Evolutionary conservation across 64 coral and sea anemone genomes (phyloP), one percentile per base, ranked within the genome.

Genomic region (Pocillopora verrucosa): DNA sequence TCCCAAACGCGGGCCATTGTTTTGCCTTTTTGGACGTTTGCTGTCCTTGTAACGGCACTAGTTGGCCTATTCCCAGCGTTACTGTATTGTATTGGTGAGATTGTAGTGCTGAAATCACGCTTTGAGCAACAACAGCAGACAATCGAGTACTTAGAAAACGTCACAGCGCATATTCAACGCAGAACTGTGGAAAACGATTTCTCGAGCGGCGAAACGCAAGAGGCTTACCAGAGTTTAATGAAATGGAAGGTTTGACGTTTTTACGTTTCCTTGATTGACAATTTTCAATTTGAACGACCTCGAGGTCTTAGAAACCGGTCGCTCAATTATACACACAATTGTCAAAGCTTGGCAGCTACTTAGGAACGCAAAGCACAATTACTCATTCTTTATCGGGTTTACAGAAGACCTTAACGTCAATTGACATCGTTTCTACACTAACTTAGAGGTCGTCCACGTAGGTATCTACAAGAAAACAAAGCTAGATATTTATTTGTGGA

Each of bases 21-120:
- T 34, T 72, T 85, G n/a, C 82, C 82, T 4, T 57, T 36, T 37
- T 85, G 82, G 82, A 72, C 17, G 10, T 13, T 72, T 13, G 15
- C 57, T 22, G 65, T 65, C 1, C 37, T 85, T n/a, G 63, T 65
- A 15, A 37, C 13, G 41, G 22, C 64, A n/a, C 9, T 72, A 13
- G 4, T 72, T 19, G 57, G 63, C 14, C 72, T 85, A 72, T 72
- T 85, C 20, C 65, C 82, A 10, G 65, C 64, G 57, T 85, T 85
- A 22, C 72, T 85, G 65, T 85, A 72, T 65, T 85, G 82, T 85
- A 20, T 85, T 22, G 37, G 38, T 14, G 82, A 85, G 65, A 72
- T 85, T 85, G 37, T 72, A 14, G 65, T 72, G 17, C 35, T 85
- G 14, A 70, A 85, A 41, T 85, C 82, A 41, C 64, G 41, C 22